Base-by-base conservation (phyloP, 2,888 invertebrate species). In the Hydraecia micacea region DNA sequence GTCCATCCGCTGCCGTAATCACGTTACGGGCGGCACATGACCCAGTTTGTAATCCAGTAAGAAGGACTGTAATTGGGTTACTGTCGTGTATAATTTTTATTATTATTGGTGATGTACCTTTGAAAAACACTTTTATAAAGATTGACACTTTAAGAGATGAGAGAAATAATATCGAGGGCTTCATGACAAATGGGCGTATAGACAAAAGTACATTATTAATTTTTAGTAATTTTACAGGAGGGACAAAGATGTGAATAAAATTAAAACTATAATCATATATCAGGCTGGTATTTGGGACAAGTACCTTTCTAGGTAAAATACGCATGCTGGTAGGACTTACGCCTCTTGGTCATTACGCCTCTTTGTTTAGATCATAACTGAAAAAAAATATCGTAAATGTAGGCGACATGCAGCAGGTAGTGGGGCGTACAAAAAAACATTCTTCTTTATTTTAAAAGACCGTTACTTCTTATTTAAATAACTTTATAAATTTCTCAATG, bases 1-100 rank as follows among this genome's bases (percentile, higher is more conserved):
- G 75, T 67, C 70, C 58, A 66, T 73, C 75, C 82, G 73, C 75
- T 60, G 60, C 46, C 52, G 69, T 85, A 79, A 84, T 81, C 75
- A 67, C n/a, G 72, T 84, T 84, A 85, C 66, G 66, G 60, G 28
- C 81, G 39, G 67, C 36, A 42, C 68, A 60, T 73, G 60, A 70
- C 39, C 75, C 63, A 70, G 58, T 65, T 81, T 66, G 6, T 73
- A 67, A 78, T 84, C 60, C 39, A 39, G 60, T 65, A 74, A 80
- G 68, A 77, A 77, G 49, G 36, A 76, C 49, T 60, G 1, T 52
- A 75, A 76, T 46, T 46, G 49, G 55, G 58, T 85, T 78, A 63
- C 13, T 1, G 36, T n/a, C 66, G 55, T 63, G 71, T 68, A 18
- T 63, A n/a, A 13, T 71, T 66, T 73, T 72, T 68, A 63, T 58